Evolutionary conservation across 2,113 vertebrate genomes (phyloP), one percentile per base, ranked within the genome.

Genomic region (Sarotherodon lohbergeri): DNA sequence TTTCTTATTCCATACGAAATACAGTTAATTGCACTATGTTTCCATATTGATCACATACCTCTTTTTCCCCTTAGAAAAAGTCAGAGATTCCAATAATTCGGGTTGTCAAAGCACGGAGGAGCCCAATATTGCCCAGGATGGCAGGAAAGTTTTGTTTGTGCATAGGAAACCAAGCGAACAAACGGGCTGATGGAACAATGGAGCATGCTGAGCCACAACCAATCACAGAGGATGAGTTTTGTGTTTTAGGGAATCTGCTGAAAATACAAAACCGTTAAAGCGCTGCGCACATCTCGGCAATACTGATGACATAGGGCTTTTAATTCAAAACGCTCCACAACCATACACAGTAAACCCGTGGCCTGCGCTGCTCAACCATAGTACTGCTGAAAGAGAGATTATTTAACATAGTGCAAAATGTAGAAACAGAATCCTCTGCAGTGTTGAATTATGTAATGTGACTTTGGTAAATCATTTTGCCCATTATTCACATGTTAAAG

Each of bases 191-290:
- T 63, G 85, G 92, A 81, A 96, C 95, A 96, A 96, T 94, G 88
- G 90, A 86, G 86, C 88, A 46, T 48, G 87, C 88, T 81, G 88
- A 91, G 90, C 90, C 86, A 24, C 94, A 89, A 91, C 95, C 96
- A 96, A 96, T 96, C 94, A 95, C 90, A 93, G 88, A 36, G 91
- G 89, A 91, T 91, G 87, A 92, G 91, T 94, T 95, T 94, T 95
- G 94, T 95, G 93, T 94, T 96, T 95, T 88, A 89, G 94, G 94
- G 96, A 97, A 97, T 97, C 92, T 97, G 96, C 96, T 97, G 96
- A 97, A 96, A 96, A 95, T 86, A 96, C 96, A 96, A 94, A 96
- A 96, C 93, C 57, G 89, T 94, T 91, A 95, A 93, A 95, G 92
- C 86, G 89, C 86, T 88, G 91, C 34, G 88, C 89, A 93, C 90